Evolutionary conservation across 2,888 invertebrate genomes (phyloP), one percentile per base, ranked within the genome.

Genomic region (Drepana falcataria): DNA sequence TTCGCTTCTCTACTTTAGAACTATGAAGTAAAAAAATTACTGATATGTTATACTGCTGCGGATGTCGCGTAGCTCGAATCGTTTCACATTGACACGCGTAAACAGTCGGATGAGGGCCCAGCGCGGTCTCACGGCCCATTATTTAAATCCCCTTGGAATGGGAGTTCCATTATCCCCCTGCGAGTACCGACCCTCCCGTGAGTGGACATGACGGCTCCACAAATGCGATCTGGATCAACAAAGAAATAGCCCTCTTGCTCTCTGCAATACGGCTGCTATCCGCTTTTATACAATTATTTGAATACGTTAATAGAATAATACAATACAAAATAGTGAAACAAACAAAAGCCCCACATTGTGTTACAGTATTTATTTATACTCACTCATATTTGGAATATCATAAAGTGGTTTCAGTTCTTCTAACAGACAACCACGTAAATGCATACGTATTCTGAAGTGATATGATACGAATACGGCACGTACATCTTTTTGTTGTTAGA

Each of bases 111-210:
- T 69, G 69, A 69, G 73, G 69, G 68, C 61, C 68, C 58, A n/a
- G 65, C 59, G 65, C 64, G 68, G 73, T 75, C 73, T 75, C 77
- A 74, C 74, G 71, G 69, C 64, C 81, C 74, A 83, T 87, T 87
- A 85, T 83, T 85, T 82, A 83, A 85, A 86, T 85, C 87, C 85
- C 83, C 77, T 76, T 74, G 76, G 83, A 82, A 75, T 77, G 70
- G 73, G 77, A n/a, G 78, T 71, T 77, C 79, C 81, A 83, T 84
- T 85, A 83, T 81, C 78, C 80, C 77, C 63, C 62, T 63, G 69
- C 66, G 69, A 68, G 63, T 63, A 64, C 68, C 65, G 71, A 68
- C 72, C 69, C 67, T 63, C 66, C 61, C 68, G 68, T 72, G 73
- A 80, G 75, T 79, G 80, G 80, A 74, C 78, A 75, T 75, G 73